Conservation (phyloP, 2,888 invertebrate species). For the Eupithecia centaureata region DNA sequence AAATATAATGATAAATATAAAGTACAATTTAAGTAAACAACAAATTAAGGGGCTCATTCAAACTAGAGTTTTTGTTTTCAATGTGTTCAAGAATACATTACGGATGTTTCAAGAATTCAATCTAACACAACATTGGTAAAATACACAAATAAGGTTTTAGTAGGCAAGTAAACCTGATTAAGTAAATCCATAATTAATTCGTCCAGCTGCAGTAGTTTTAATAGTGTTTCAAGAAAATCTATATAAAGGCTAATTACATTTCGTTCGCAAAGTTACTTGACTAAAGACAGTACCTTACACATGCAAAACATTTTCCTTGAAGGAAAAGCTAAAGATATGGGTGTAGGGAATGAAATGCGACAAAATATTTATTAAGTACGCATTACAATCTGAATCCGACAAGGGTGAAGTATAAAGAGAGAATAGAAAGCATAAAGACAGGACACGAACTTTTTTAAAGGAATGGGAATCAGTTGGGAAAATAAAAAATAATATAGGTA, state of each 20-base stretch:
- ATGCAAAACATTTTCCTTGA: neutral
- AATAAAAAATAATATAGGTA: too few species aligned
- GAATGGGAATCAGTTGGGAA: too few species aligned
- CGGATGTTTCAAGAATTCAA: too few species aligned
- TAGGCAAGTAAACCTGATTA: too few species aligned
- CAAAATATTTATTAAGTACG: constrained; percentile 1
- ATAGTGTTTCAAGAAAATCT: neutral
- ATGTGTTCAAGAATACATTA: too few species aligned
- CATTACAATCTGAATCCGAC: constrained; percentile 30
- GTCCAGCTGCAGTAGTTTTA: neutral
- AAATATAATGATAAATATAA: neutral
- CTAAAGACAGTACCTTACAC: neutral
- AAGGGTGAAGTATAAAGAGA: constrained; percentile 11
- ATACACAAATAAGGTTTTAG: too few species aligned
- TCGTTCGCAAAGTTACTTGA: too few species aligned
- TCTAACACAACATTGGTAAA: too few species aligned
- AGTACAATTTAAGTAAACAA: neutral
- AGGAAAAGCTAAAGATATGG: neutral
- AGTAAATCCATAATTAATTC: too few species aligned
- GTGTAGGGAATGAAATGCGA: neutral
- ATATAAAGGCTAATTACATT: too few species aligned
- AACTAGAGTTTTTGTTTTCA: too few species aligned
- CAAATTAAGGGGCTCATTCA: too few species aligned
- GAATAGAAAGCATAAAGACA: neutral
- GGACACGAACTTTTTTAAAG: neutral